Base-by-base conservation (phyloP, 2,113 vertebrate species). In the Rhinichthys klamathensis region DNA sequence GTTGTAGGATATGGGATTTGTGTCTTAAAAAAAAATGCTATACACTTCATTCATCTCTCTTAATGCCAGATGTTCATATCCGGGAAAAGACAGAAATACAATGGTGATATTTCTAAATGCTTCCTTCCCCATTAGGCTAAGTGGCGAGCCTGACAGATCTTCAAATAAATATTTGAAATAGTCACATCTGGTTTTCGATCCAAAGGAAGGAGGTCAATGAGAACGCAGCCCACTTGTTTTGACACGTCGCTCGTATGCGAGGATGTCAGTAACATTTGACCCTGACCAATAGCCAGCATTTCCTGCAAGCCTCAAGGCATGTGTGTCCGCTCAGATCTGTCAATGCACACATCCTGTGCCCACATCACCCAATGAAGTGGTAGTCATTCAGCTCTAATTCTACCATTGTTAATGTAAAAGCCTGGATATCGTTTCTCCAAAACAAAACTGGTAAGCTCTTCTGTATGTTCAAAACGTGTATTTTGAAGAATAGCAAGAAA, bases 51-150 rank as follows among this genome's bases (percentile, higher is more conserved):
- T 85, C 79, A 70, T 82, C 72, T 73, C 51, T 78, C 73, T 73
- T 25, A 82, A 82, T 35, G 10, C 10, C 84, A 88, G 46, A 88
- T 86, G 58, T 88, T 65, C 41, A 67, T 75, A 54, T 88, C 65
- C 41, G 27, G 58, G 6, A 83, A 86, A 86, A 51, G n/a, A 69
- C 46, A 41, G 30, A 61, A 81, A 80, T 44, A 88, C 44, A 74
- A 54, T 25, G 80, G 2, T 16, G 51, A 79, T 83, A 61, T 63
- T 67, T 61, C 23, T 44, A 69, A 69, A 38, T 56, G 46, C 35
- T 84, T 86, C 56, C 75, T 84, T 58, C 67, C 84, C 65, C 30
- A 54, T 79, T 56, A 30, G 30, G 2, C 30, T 30, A 67, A 38
- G n/a, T 77, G 77, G 25, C 8, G 15, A 54, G 23, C 41, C 38